Percentiles rank a stretch among this genome's conserved stretches.
Evolutionary conservation across 2,888 invertebrate genomes (phyloP).

Genomic region (Tridacna crocea): DNA sequence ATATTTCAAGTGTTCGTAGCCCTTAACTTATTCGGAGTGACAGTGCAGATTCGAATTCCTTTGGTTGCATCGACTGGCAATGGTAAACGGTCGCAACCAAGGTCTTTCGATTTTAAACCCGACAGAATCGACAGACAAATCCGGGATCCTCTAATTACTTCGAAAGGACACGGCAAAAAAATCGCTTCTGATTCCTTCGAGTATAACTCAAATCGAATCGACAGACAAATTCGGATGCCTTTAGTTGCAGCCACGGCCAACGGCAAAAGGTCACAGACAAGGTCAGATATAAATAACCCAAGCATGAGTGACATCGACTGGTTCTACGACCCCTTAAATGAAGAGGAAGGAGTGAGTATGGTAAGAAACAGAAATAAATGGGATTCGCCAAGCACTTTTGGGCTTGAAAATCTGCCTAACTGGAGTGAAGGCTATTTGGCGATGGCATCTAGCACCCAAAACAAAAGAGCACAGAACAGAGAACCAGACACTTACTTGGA

Average conservation of each 20-base stretch:
- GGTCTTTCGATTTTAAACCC: not conserved
- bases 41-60: not conserved
- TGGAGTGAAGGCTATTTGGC: not conserved
- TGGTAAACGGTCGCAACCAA: conserved; percentile 11
- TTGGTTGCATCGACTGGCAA: conserved; percentile 8
- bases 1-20: conserved; percentile 11
- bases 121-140: not conserved
- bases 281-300: not conserved
- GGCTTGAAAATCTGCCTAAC: not conserved
- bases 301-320: not conserved
- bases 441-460: not conserved
- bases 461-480: not conserved
- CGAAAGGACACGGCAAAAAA: not conserved
- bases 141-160: not conserved
- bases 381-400: not conserved
- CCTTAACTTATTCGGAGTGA: not conserved
- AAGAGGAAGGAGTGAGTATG: not conserved
- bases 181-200: not conserved
- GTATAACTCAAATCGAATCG: not conserved
- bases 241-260: not conserved
- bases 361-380: not conserved
- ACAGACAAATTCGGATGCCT: not conserved
- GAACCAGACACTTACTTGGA: too few relatives aligned
- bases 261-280: not conserved
- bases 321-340: not conserved